phyloP scores from a whole-genome alignment of 2,888 invertebrate species.

The Acrocera orbiculus region DNA sequence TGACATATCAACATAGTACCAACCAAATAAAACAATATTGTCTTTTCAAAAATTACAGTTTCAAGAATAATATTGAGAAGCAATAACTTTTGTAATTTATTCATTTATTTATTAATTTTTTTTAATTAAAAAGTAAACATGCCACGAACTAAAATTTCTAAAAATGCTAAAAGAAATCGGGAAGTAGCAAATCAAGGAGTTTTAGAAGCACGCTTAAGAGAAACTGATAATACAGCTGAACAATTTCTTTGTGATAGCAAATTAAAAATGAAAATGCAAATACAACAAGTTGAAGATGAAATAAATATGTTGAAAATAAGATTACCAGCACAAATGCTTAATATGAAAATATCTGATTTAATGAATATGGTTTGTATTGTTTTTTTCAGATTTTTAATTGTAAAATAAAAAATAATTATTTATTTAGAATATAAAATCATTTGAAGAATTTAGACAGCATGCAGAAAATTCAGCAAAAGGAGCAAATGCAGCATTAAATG shows the following conservation, averaged over 20 bases:
- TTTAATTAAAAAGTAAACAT: conserved; percentile 15
- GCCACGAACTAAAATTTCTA: conserved; percentile 29
- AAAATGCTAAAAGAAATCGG: conserved; percentile 26
- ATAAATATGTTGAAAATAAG: conserved; percentile 7
- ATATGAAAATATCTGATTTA: conserved; percentile 21
- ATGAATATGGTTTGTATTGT: conserved; percentile 16
- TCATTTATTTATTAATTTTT: no score
- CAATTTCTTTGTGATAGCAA: conserved; percentile 18
- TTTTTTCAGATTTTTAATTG: not conserved
- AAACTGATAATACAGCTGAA: conserved; percentile 22
- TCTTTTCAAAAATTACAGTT: no score
- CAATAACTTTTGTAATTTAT: no score
- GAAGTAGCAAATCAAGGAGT: conserved; percentile 25
- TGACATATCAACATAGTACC: no score
- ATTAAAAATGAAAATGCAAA: conserved; percentile 12
- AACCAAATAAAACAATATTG: no score
- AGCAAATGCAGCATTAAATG: not conserved
- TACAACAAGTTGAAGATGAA: conserved; percentile 8
- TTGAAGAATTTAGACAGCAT: conserved; percentile 7
- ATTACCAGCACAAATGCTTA: conserved; percentile 16
- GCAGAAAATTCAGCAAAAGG: not conserved
- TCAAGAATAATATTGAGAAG: no score
- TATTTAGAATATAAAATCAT: conserved; percentile 9
- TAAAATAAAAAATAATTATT: not conserved
- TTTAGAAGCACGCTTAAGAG: conserved; percentile 18